phyloP scores from a whole-genome alignment of 2,113 vertebrate genomes.

The Baryphthengus martii region DNA sequence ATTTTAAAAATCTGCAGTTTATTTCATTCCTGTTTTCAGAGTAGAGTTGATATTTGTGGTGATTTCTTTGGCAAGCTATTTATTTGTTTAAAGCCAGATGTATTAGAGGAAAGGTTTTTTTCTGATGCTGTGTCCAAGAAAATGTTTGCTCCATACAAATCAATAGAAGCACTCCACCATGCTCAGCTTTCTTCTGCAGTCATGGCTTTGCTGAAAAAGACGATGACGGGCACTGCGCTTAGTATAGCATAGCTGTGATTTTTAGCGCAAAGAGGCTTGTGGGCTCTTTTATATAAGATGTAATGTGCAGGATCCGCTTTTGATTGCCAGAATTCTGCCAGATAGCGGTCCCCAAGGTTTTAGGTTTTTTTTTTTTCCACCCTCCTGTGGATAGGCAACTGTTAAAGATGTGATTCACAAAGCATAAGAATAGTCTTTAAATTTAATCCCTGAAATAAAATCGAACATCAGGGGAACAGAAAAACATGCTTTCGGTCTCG shows the following conservation, averaged over 20 bases:
- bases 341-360: background rate
- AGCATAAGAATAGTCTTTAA: background rate
- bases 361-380: background rate
- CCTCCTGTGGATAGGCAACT: background rate
- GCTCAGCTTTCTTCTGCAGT: background rate
- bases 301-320: background rate
- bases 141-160: background rate
- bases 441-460: slow-evolving; percentile 10
- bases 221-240: background rate
- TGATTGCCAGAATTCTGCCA: background rate
- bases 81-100: background rate
- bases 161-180: background rate
- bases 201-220: background rate
- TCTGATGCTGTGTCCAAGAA: background rate
- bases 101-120: background rate
- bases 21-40: background rate
- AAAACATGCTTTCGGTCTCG: background rate
- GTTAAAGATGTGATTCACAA: background rate
- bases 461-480: background rate
- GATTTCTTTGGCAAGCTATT: background rate
- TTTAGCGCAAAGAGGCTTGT: background rate
- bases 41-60: background rate
- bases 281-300: background rate
- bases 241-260: background rate
- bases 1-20: background rate